Evolutionary conservation across 2,113 vertebrate species (phyloP), one percentile per base, ranked within the genome.

Genomic region (Tragelaphus strepsiceros): DNA sequence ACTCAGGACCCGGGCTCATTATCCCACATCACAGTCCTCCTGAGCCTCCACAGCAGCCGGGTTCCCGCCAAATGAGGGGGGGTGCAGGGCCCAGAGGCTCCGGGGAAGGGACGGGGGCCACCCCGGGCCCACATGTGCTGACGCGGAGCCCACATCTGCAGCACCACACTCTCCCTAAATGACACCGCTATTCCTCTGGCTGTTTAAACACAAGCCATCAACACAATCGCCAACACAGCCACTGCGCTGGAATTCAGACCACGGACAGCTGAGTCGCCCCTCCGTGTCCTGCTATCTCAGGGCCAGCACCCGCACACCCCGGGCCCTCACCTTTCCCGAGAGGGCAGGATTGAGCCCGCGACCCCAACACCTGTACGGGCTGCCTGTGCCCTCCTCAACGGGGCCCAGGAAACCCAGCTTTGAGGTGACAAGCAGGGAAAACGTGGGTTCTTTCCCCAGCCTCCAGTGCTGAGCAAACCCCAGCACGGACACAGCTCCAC

Each of bases 301-400:
- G 11, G 51, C 51, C 46, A 24, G 30, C 10, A 22, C 19, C n/a
- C 0, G 0, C 30, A 43, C 35, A 3, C 49, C 32, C 5, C 19
- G 1, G 1, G 8, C 58, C 81, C 51, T 30, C 17, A 1, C 39
- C 14, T 43, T 21, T 22, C 62, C 7, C 35, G 61, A 64, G 1
- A 11, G 21, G 26, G 49, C 46, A 88, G 81, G 39, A 77, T 39
- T 3, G 2, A 46, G 59, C n/a, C 51, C 24, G 19, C 7, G 4
- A 6, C 46, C 14, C 26, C 1, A 0, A 12, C 1, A 4, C 1
- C 14, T 4, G 2, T 35, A 26, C 24, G 5, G 22, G 51, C 2
- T 5, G 6, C 14, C 56, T 54, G 46, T 30, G 32, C 9, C 17
- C 58, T 22, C n/a, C 61, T 35, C 9, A 4, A 86, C 0, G 17